A percentile compares a stretch with the other conserved stretches of the same genome.
Conservation (phyloP, 2,888 invertebrate genomes). For the Lasioglossum malachurum region DNA sequence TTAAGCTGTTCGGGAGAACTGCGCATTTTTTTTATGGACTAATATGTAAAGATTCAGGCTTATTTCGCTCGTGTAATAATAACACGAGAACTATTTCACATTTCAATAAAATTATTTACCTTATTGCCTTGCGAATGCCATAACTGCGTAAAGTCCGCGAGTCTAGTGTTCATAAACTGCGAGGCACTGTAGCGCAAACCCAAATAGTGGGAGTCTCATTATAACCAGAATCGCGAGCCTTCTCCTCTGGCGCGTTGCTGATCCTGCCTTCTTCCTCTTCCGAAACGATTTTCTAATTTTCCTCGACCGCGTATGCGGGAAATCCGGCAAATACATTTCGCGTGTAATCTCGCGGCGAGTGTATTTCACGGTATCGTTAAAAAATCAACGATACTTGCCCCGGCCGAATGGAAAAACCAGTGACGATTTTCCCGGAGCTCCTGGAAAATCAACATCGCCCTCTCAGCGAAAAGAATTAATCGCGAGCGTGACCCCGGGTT, state of each 20-base stretch:
- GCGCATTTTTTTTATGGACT: background rate
- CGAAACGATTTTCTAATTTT: constrained; percentile 53
- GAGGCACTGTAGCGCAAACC: background rate
- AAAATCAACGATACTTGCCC: constrained; percentile 29
- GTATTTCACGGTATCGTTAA: constrained; percentile 50
- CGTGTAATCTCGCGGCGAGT: constrained; percentile 50
- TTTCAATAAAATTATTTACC: background rate
- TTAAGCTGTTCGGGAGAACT: background rate
- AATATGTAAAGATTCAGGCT: background rate
- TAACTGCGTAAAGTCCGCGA: background rate
- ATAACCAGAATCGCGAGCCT: background rate
- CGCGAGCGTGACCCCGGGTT: background rate
- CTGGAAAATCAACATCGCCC: constrained; percentile 59
- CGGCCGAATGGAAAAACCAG: constrained; percentile 28
- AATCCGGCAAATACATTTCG: constrained; percentile 52
- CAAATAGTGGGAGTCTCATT: background rate
- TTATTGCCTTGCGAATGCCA: background rate
- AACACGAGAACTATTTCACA: background rate
- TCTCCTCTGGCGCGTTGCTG: background rate
- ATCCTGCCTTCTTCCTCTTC: background rate
- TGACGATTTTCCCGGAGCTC: constrained; percentile 37
- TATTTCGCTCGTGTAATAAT: background rate
- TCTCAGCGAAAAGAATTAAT: constrained; percentile 31
- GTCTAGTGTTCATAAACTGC: background rate
- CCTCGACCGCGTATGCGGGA: constrained; percentile 31